Conservation (phyloP, 2,113 vertebrate species). For the Naja naja region DNA sequence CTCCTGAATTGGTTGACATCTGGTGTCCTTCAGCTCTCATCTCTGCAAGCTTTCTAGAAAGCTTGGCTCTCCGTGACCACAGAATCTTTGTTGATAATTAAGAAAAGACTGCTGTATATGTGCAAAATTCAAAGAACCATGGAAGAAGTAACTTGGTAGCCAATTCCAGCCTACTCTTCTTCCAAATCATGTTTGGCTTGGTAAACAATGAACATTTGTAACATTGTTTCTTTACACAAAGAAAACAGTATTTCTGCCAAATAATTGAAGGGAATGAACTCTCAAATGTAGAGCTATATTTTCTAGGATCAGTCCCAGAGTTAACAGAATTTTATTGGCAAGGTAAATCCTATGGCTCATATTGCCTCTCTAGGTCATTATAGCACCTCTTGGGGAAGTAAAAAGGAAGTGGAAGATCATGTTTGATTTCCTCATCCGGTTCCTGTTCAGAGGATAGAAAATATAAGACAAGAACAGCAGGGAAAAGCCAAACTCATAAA, state of each 20-base stretch:
- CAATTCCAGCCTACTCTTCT: not conserved
- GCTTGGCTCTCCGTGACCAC: not conserved
- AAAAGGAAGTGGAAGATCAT: not conserved
- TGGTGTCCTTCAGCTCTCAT: not conserved
- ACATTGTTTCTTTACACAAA: constrained; percentile 16
- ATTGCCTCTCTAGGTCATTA: not conserved
- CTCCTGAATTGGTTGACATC: not conserved
- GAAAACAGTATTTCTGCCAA: constrained; percentile 17
- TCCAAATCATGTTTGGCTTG: not conserved
- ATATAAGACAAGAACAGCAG: not conserved
- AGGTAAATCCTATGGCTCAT: not conserved
- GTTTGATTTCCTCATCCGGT: not conserved
- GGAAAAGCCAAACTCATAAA: not conserved
- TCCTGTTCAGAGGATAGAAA: not conserved
- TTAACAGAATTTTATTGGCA: not conserved
- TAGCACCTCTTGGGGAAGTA: not conserved
- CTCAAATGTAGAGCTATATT: not conserved
- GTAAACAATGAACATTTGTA: not conserved
- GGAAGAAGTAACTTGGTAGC: no score
- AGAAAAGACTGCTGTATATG: not conserved
- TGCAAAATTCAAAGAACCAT: not conserved
- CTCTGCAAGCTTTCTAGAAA: not conserved
- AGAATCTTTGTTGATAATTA: not conserved
- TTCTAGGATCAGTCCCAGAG: not conserved
- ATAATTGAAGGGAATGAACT: not conserved